Base-by-base conservation (phyloP, 2,113 vertebrate species). In the Chlamydotis undulata region DNA sequence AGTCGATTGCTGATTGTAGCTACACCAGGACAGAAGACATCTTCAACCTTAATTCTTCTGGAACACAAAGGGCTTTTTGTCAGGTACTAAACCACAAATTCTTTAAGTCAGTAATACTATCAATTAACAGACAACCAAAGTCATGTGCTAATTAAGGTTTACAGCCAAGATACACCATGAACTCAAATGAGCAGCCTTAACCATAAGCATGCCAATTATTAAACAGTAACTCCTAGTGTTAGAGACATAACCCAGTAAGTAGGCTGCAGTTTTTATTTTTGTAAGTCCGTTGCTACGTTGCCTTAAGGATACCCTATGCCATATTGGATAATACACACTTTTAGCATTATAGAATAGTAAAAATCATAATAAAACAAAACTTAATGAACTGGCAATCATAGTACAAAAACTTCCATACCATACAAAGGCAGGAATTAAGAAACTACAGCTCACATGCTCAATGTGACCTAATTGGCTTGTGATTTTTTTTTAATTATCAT, bases 221-320 rank as follows among this genome's bases (percentile, higher is more conserved):
- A 59, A 68, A 59, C 8, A 81, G 12, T 9, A 70, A 65, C 0
- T 4, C 19, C 28, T 26, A 28, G 12, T 33, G 70, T 28, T 35
- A 37, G 10, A 68, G 33, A 28, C 11, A 52, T 13, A 31, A 76
- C 10, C 35, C 0, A 0, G 14, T 7, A 57, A 67, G 6, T 8
- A 59, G 24, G 14, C n/a, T 50, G 24, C 9, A 49, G 5, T 56
- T 35, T 19, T 7, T 9, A 39, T 25, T 82, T 45, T 65, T 47
- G 1, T 2, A 47, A 84, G 43, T 52, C 0, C 71, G 59, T 45
- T 68, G 14, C 2, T 39, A 39, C 17, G 21, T 59, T 80, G 25
- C 18, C 6, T 3, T 43, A 67, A 67, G 6, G 7, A n/a, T 29
- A 41, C 21, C 4, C 87, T 52, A n/a, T 5, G 4, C n/a, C 33